phyloP scores from a whole-genome alignment of 2,888 invertebrate species.

The Drosophila silvestris region DNA sequence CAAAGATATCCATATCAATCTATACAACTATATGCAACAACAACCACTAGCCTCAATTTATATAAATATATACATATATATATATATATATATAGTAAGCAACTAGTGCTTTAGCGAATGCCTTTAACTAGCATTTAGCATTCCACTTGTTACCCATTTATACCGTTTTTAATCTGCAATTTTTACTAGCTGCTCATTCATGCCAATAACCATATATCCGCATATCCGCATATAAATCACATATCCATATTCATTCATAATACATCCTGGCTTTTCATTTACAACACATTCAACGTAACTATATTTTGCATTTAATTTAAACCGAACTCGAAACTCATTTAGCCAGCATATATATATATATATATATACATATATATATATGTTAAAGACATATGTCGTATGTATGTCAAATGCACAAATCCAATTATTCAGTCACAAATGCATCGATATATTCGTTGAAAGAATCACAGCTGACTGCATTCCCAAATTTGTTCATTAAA shows the following conservation, averaged over 20 bases:
- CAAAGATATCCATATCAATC: slow-evolving; percentile 8
- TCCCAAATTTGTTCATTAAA: slow-evolving; percentile 15
- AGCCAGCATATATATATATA: slow-evolving; percentile 13
- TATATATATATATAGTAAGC: slow-evolving; percentile 23
- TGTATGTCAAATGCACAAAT: slow-evolving; percentile 52
- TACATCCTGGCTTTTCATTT: slow-evolving; percentile 42
- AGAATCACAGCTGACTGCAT: slow-evolving; percentile 58
- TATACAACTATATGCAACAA: slow-evolving; percentile 23
- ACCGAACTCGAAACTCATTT: slow-evolving; percentile 41
- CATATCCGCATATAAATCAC: background rate
- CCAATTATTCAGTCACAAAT: slow-evolving; percentile 60
- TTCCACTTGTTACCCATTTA: slow-evolving; percentile 6
- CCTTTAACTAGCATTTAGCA: slow-evolving; percentile 20
- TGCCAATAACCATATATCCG: slow-evolving; percentile 19
- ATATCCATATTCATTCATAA: slow-evolving; percentile 2
- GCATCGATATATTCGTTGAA: slow-evolving; percentile 40
- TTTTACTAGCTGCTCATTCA: slow-evolving; percentile 55
- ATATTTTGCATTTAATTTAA: slow-evolving; percentile 19
- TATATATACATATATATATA: slow-evolving; percentile 1
- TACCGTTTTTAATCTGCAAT: slow-evolving; percentile 1
- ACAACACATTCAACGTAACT: background rate
- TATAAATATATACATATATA: slow-evolving; percentile 6
- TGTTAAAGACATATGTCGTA: background rate
- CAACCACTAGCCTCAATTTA: slow-evolving; percentile 10
- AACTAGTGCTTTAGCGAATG: slow-evolving; percentile 63